Conservation (phyloP, 2,888 invertebrate species). For the Dexiosoma caninum region DNA sequence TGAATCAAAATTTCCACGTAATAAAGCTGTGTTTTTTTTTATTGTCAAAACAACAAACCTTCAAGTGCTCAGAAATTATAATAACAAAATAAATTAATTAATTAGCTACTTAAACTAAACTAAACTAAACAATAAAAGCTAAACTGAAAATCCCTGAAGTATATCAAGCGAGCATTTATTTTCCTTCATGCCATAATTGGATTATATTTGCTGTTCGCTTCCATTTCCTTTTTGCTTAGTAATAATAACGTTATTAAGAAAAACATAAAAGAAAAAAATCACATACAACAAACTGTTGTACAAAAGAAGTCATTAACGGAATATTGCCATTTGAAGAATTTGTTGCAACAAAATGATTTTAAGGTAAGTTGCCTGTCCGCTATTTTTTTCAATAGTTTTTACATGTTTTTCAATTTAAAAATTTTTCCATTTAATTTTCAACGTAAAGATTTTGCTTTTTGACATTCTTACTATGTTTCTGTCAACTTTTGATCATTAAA, state of each 20-base stretch:
- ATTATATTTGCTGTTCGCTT: constrained; percentile 64
- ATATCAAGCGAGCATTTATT: constrained; percentile 8
- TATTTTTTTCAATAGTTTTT: not conserved
- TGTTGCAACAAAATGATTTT: constrained; percentile 73
- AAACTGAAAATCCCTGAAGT: not conserved
- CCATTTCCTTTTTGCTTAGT: constrained; percentile 34
- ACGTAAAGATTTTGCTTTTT: constrained; percentile 59
- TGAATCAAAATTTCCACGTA: constrained; percentile 32
- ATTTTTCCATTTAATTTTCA: constrained; percentile 39
- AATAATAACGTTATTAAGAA: too few species aligned
- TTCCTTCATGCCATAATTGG: constrained; percentile 66
- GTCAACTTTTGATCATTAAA: constrained; percentile 25
- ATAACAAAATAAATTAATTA: not conserved
- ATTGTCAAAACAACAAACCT: not conserved
- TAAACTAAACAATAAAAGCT: too few species aligned
- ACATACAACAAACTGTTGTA: constrained; percentile 49
- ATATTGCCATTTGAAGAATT: constrained; percentile 64
- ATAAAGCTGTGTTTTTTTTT: constrained; percentile 64
- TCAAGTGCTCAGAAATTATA: constrained; percentile 32
- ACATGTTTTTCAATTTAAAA: not conserved
- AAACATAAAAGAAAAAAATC: not conserved
- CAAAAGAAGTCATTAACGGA: constrained; percentile 70
- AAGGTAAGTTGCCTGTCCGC: constrained; percentile 69
- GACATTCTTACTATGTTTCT: constrained; percentile 43
- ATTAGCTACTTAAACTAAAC: too few species aligned